These are phyloP conservation scores for Temnothorax longispinosus DNA, from an alignment of 1,140 invertebrate genomes.

Conservation along the genomic window DNA sequence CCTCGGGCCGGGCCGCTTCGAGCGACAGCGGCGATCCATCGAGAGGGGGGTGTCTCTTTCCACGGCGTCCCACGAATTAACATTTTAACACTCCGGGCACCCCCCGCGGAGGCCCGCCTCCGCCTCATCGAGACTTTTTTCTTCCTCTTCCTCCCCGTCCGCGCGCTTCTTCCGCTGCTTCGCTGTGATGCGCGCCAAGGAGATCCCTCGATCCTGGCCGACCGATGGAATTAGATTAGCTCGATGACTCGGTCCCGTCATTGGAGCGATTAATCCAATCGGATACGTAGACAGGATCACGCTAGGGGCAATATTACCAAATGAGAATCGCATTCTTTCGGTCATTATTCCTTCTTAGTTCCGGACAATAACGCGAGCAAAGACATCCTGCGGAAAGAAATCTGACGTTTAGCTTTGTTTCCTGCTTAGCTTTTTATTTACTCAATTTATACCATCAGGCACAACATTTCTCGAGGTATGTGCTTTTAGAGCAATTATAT, in stretches of 20 bases:
- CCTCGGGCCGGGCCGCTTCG: background rate
- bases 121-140: background rate
- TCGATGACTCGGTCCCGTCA: constrained; percentile 73
- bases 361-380: background rate
- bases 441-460: background rate
- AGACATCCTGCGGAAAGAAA: background rate
- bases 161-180: constrained; percentile 31
- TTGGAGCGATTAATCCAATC: constrained; percentile 70
- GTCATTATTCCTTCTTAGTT: background rate
- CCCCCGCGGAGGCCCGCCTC: constrained; percentile 44
- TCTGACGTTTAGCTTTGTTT: background rate
- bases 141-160: constrained; percentile 20
- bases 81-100: constrained; percentile 72
- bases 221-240: constrained; percentile 81
- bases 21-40: background rate
- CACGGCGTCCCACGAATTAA: constrained; percentile 68
- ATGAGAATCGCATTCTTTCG: constrained; percentile 31
- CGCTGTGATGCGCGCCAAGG: constrained; percentile 59
- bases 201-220: constrained; percentile 64
- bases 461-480: too few species aligned
- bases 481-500: background rate
- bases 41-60: background rate
- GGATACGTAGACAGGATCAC: constrained; percentile 57
- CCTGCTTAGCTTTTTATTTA: background rate
- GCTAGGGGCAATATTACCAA: constrained; percentile 29